A percentile compares a stretch with the other conserved stretches of the same genome.
These are phyloP conservation scores for Numenius phaeopus DNA, from an alignment of 2,797 vertebrate genomes.

Conservation along the genomic window DNA sequence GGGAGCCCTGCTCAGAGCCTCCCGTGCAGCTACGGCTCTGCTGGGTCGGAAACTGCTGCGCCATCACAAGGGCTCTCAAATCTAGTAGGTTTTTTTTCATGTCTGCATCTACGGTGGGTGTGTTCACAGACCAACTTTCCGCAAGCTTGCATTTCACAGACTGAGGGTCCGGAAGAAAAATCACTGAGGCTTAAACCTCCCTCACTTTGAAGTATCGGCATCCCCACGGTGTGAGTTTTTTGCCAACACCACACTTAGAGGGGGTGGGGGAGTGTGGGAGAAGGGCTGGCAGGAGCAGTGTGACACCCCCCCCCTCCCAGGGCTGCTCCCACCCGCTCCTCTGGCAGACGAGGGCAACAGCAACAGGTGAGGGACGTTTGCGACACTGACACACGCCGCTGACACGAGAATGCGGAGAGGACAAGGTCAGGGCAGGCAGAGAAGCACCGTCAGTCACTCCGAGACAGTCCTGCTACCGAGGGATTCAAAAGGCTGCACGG, in stretches of 20 bases:
- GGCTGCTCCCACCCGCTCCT: not conserved
- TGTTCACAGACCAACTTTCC: not conserved
- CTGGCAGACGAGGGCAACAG: not conserved
- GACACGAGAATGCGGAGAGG: not conserved
- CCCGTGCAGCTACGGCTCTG: fast-evolving
- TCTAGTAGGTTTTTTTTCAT: not conserved
- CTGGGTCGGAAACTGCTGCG: fast-evolving
- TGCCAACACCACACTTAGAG: not conserved
- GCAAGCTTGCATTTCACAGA: not conserved
- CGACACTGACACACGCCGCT: fast-evolving
- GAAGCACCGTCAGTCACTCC: not conserved
- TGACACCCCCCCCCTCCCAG: not conserved
- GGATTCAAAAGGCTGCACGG: not conserved
- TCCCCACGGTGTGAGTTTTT: not conserved
- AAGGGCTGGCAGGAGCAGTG: not conserved
- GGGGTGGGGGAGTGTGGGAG: not conserved
- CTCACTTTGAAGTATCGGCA: fast-evolving
- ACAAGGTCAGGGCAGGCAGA: not conserved
- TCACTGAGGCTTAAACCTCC: not conserved
- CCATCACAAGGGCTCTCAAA: not conserved
- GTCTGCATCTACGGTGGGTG: fast-evolving
- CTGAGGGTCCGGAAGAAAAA: not conserved
- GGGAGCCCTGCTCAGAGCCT: not conserved
- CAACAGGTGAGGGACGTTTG: constrained; percentile 29
- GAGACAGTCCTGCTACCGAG: not conserved